Evolutionary conservation across 2,113 vertebrate species (phyloP), one percentile per base, ranked within the genome.

Genomic region (Calidris pugnax): DNA sequence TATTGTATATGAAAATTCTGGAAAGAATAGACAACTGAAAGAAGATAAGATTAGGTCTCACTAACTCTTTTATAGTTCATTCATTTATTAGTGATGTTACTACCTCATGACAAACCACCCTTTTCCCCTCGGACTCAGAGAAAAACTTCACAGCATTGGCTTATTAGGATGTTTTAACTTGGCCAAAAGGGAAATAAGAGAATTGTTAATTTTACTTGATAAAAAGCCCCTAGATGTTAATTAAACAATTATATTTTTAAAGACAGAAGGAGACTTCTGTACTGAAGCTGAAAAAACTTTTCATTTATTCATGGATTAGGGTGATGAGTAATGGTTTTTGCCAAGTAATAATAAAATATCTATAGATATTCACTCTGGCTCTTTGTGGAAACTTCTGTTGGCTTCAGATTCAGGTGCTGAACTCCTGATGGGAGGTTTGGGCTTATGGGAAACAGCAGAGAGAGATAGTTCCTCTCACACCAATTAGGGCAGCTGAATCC

Each of bases 351-450:
- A 32, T 16, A 55, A 60, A 76, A 39, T 45, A n/a, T 14, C 37
- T 68, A 20, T 14, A 33, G 28, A 32, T 12, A 47, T 35, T 7
- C 0, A 0, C 14, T 41, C 21, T 62, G 32, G 10, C 14, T 91
- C 15, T 13, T 13, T 43, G 16, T 22, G 19, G 30, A 59, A 64
- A 12, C 7, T 81, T 66, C 74, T 50, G 12, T 23, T 20, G 43
- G 16, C 13, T 45, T 57, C 55, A 57, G 50, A 41, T 35, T 3
- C 37, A 47, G 21, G 28, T 69, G 6, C 14, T 74, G 28, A 84
- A 47, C 32, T 2, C 16, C 26, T 28, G 10, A 6, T 0, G 2
- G 33, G 28, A 79, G 4, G 4, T 78, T 39, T 7, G 17, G 24
- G 14, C 6, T 68, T 50, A 35, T 2, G 9, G 30, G 15, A 9